Base-by-base conservation (phyloP, 2,797 vertebrate species). In the Gobionotothen gibberifrons region DNA sequence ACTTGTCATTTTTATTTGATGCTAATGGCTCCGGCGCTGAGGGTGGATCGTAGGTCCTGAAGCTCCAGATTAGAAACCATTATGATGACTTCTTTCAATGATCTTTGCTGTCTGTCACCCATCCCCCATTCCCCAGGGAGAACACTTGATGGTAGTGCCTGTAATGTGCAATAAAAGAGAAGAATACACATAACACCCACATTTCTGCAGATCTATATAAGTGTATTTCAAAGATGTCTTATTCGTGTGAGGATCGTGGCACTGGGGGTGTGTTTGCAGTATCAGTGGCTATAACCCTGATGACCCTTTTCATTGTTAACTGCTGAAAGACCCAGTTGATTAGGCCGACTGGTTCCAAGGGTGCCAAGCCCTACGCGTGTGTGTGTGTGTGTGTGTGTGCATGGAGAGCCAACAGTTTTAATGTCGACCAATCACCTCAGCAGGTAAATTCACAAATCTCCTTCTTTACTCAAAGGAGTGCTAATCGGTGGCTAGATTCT, bases 1-100 rank as follows among this genome's bases (percentile, higher is more conserved):
- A 86, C 61, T 78, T 85, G 74, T 75, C 52, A 49, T 84, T 77
- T 89, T 79, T 76, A 86, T 87, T 73, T 82, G 63, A 89, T 67
- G 68, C 48, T 85, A 81, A 82, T 74, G 64, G 63, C 59, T 84
- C 85, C 47, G 63, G 68, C 22, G 42, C 32, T 78, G 69, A 81
- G 75, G 74, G 69, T 56, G 60, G 71, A 81, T 88, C 76, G 75
- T 62, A 47, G 71, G 56, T 89, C 72, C 56, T 67, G 76, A 56
- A 17, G 14, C 66, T 76, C 46, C 59, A 29, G 65, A 81, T 78
- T 70, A 84, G 64, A 78, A 57, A 65, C 58, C 54, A 76, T 76
- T 49, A 53, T 63, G 74, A 78, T 82, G 76, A 82, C 83, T 80
- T 69, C 52, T 64, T 36, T 76, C 69, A 69, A 69, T 64, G 69